These are phyloP conservation scores for Pachliopta kotzebuea DNA, from an alignment of 2,888 invertebrate genomes.

Conservation along the genomic window DNA sequence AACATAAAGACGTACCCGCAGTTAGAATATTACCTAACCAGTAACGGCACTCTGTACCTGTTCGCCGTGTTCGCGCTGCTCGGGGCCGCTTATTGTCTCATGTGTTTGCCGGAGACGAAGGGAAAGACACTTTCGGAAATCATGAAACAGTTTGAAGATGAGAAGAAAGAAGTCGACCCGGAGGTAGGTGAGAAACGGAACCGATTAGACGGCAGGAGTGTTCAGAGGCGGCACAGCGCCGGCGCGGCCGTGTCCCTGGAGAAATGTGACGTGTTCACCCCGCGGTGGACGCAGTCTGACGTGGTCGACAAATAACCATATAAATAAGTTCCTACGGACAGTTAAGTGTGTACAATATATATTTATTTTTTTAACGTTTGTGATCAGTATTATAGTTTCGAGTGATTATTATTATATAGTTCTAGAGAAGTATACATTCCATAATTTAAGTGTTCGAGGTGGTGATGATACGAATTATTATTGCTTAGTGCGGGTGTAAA, in stretches of 20 bases:
- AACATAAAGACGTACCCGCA: conserved; percentile 86
- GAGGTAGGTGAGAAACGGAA: conserved; percentile 54
- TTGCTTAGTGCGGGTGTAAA: conserved; percentile 35
- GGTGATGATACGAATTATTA: conserved; percentile 45
- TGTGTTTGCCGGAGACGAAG: conserved; percentile 85
- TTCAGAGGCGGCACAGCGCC: conserved; percentile 68
- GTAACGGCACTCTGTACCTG: conserved; percentile 83
- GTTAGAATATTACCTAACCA: conserved; percentile 75
- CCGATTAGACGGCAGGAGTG: conserved; percentile 51
- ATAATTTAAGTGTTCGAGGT: conserved; percentile 47
- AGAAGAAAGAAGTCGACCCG: conserved; percentile 59
- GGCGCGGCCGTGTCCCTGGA: conserved; percentile 64
- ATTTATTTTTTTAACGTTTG: conserved; percentile 36
- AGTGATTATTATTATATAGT: conserved; percentile 37
- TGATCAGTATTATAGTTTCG: conserved; percentile 65
- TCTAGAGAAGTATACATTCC: conserved; percentile 46
- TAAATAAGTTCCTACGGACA: conserved; percentile 32
- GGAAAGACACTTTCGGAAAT: conserved; percentile 85
- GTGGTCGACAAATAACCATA: conserved; percentile 38
- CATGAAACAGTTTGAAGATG: conserved; percentile 81
- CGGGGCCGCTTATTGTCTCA: conserved; percentile 81
- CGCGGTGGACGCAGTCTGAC: conserved; percentile 51
- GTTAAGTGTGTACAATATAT: conserved; percentile 18
- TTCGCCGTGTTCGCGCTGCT: conserved; percentile 82
- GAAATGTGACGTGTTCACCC: conserved; percentile 49